Conservation (phyloP, 2,797 vertebrate species). For the Lates japonicus region DNA sequence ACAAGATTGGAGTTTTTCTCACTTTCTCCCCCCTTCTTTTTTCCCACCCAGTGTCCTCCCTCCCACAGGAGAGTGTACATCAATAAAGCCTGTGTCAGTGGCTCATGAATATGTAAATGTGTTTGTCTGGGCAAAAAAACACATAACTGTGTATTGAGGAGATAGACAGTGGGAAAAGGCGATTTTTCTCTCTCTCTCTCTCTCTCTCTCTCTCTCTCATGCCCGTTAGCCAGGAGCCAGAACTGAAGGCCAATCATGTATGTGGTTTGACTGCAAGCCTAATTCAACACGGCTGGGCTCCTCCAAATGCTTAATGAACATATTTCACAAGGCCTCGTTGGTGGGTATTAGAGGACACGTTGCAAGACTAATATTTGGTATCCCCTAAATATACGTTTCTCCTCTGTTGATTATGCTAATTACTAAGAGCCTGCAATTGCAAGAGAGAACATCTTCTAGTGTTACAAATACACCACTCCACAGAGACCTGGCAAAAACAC, state of each 20-base stretch:
- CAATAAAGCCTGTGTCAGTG: conserved; percentile 76
- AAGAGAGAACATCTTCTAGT: conserved; percentile 31
- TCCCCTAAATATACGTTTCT: conserved; percentile 57
- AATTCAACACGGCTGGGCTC: conserved; percentile 52
- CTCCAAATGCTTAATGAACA: conserved; percentile 62
- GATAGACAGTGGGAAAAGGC: conserved; percentile 26
- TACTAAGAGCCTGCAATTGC: conserved; percentile 42
- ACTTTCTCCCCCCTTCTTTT: conserved; percentile 28
- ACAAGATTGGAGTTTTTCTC: conserved; percentile 67
- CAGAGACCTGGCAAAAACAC: conserved; percentile 44
- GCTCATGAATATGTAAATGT: conserved; percentile 83
- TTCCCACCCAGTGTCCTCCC: conserved; percentile 58
- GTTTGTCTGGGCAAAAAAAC: conserved; percentile 64
- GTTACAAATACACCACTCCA: conserved; percentile 54
- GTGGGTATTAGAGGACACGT: conserved; percentile 44
- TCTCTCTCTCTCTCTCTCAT: background rate
- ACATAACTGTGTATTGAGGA: conserved; percentile 49
- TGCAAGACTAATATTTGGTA: conserved; percentile 65
- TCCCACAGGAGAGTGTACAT: conserved; percentile 72
- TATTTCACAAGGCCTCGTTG: conserved; percentile 55
- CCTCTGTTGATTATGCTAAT: conserved; percentile 66
- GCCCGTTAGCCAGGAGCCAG: conserved; percentile 37
- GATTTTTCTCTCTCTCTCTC: background rate
- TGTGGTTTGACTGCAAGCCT: conserved; percentile 55
- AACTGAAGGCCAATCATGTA: conserved; percentile 53